These are phyloP conservation scores for Arctopsyche grandis DNA, from an alignment of 1,140 invertebrate genomes.

Conservation along the genomic window DNA sequence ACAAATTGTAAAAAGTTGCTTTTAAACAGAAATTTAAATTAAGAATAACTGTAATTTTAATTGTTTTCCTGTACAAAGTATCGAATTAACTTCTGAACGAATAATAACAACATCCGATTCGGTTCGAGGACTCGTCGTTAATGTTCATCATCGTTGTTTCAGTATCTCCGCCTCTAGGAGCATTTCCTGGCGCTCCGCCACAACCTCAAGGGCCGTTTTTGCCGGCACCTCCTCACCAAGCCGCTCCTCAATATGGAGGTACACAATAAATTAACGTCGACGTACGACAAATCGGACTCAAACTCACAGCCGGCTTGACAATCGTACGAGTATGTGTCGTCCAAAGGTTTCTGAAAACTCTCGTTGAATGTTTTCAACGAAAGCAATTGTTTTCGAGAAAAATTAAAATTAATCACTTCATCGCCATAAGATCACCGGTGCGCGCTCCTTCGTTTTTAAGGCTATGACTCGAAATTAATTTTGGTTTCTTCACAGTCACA, in stretches of 20 bases:
- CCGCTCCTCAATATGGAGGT: conserved; percentile 65
- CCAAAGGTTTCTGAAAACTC: not conserved
- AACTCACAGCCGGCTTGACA: too few species aligned
- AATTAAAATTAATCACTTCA: too few species aligned
- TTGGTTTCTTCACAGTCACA: too few species aligned
- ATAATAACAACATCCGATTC: not conserved
- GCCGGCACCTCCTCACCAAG: conserved; percentile 64
- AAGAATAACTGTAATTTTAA: not conserved
- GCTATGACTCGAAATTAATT: too few species aligned
- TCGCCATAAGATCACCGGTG: too few species aligned
- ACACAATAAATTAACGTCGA: too few species aligned
- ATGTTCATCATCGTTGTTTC: conserved; percentile 58
- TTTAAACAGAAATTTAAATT: not conserved
- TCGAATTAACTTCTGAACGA: not conserved
- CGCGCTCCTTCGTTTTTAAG: too few species aligned
- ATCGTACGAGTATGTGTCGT: not conserved
- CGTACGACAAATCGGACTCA: too few species aligned
- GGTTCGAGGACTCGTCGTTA: not conserved
- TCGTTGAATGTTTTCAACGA: too few species aligned
- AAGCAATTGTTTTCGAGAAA: too few species aligned
- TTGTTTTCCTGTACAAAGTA: not conserved
- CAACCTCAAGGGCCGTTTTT: conserved; percentile 64
- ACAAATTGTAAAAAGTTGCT: not conserved
- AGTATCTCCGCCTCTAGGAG: conserved; percentile 65
- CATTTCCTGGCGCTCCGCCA: conserved; percentile 65